A percentile compares a stretch with the other conserved stretches of the same genome.
Conservation (phyloP, 2,888 invertebrate species). For the Onchidella celtica region DNA sequence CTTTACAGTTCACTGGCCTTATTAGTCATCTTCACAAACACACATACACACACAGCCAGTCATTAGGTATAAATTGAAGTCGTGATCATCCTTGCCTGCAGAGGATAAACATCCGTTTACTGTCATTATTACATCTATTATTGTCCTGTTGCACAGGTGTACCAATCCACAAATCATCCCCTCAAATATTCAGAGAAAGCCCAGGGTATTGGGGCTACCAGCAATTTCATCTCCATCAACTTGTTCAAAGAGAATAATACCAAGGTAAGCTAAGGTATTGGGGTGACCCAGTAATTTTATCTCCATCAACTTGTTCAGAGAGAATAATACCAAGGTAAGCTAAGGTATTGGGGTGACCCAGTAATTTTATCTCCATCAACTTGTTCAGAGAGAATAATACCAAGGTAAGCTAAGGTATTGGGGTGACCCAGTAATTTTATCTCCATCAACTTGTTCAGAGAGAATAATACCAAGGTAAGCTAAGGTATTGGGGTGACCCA, state of each 20-base stretch:
- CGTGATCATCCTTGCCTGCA: too few species aligned
- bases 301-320: slow-evolving; percentile 51
- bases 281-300: slow-evolving; percentile 44
- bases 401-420: slow-evolving; percentile 40
- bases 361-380: slow-evolving; percentile 52
- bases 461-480: slow-evolving; percentile 44
- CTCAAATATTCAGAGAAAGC: slow-evolving; percentile 46
- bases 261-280: slow-evolving; percentile 40
- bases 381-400: slow-evolving; percentile 47
- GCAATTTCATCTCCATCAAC: slow-evolving; percentile 52
- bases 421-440: slow-evolving; percentile 44
- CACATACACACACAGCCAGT: too few species aligned
- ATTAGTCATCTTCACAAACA: too few species aligned
- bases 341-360: slow-evolving; percentile 27
- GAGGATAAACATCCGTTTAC: too few species aligned
- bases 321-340: slow-evolving; percentile 43
- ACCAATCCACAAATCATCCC: slow-evolving; percentile 46
- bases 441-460: slow-evolving; percentile 51
- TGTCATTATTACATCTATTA: too few species aligned
- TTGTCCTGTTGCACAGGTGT: too few species aligned
- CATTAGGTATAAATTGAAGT: too few species aligned
- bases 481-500: slow-evolving; percentile 35
- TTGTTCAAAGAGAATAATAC: slow-evolving; percentile 48
- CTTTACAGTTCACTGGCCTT: too few species aligned
- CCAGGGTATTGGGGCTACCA: slow-evolving; percentile 24